phyloP scores from a whole-genome alignment of 2,888 invertebrate species.

The Emmelina monodactyla region DNA sequence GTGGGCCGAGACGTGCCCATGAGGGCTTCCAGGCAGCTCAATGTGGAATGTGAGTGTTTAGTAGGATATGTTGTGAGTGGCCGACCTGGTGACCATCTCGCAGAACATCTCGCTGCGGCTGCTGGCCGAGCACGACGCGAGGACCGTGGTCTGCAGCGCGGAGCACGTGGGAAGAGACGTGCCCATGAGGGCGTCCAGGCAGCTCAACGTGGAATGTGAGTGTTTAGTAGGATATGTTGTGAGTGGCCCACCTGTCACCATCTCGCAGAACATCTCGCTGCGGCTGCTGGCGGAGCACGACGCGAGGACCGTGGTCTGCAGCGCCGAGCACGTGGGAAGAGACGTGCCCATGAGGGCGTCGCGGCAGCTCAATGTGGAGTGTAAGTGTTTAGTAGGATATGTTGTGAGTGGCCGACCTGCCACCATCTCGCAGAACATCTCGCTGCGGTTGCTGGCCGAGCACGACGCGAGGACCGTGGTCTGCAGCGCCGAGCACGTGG shows the following conservation, averaged over 20 bases:
- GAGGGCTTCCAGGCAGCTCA: constrained; percentile 32
- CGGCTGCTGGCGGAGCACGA: constrained; percentile 70
- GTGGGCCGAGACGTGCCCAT: constrained; percentile 57
- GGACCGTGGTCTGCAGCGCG: constrained; percentile 70
- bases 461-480: constrained; percentile 72
- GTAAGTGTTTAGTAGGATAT: constrained; percentile 25
- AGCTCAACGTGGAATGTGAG: constrained; percentile 45
- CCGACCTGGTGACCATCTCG: constrained; percentile 69
- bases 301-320: constrained; percentile 70
- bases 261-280: constrained; percentile 74
- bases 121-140: constrained; percentile 71
- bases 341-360: constrained; percentile 31
- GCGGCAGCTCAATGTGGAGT: constrained; percentile 39
- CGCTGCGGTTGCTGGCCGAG: constrained; percentile 65
- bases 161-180: constrained; percentile 69
- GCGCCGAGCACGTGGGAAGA: constrained; percentile 72
- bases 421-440: constrained; percentile 73
- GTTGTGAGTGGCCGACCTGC: too few relatives aligned
- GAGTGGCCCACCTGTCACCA: too few relatives aligned
- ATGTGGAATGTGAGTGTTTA: constrained; percentile 38
- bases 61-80: neutral
- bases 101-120: constrained; percentile 72
- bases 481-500: constrained; percentile 75
- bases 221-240: constrained; percentile 9
- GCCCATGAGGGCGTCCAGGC: constrained; percentile 30